A percentile compares a stretch with the other conserved stretches of the same genome.
Evolutionary conservation across 35 echinoderm and acorn worm genomes (phyloP).

Genomic region (Ophiothrix spiculata): DNA sequence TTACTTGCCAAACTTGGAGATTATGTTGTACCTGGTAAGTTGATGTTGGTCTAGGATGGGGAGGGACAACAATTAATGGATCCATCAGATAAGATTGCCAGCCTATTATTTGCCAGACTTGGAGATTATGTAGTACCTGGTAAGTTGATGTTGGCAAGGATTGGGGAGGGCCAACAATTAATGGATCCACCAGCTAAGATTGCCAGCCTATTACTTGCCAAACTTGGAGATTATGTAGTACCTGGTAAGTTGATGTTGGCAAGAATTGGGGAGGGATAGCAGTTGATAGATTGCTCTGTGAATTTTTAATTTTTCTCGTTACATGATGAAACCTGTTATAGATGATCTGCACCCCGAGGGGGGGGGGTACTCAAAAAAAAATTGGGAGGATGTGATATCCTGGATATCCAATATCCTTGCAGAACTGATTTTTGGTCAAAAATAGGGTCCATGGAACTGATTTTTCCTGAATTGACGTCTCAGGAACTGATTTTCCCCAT

Average conservation of each 20-base stretch:
- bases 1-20: constrained; percentile 79
- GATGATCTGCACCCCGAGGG: too few species aligned
- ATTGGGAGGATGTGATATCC: too few species aligned
- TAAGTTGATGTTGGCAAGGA: constrained; percentile 35
- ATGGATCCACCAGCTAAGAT: constrained; percentile 74
- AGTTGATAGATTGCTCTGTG: constrained; percentile 40
- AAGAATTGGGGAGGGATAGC: constrained; percentile 24
- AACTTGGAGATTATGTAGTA: constrained; percentile 80
- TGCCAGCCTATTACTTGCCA: constrained; percentile 71
- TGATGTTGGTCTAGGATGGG: constrained; percentile 21
- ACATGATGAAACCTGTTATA: too few species aligned
- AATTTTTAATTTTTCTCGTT: too few species aligned
- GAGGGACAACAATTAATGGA: constrained; percentile 30
- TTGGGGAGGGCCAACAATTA: constrained; percentile 19
- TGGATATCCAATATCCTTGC: too few species aligned
- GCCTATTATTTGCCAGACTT: constrained; percentile 73
- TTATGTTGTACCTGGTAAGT: constrained; percentile 76
- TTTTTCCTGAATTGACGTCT: too few species aligned
- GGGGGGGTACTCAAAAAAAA: too few species aligned
- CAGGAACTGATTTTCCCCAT: too few species aligned
- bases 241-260: constrained; percentile 57
- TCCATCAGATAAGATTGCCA: constrained; percentile 71
- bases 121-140: constrained; percentile 83
- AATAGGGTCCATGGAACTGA: too few species aligned
- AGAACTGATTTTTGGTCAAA: too few species aligned